phyloP scores from a whole-genome alignment of 2,113 vertebrate species.

The Datnioides undecimradiatus region DNA sequence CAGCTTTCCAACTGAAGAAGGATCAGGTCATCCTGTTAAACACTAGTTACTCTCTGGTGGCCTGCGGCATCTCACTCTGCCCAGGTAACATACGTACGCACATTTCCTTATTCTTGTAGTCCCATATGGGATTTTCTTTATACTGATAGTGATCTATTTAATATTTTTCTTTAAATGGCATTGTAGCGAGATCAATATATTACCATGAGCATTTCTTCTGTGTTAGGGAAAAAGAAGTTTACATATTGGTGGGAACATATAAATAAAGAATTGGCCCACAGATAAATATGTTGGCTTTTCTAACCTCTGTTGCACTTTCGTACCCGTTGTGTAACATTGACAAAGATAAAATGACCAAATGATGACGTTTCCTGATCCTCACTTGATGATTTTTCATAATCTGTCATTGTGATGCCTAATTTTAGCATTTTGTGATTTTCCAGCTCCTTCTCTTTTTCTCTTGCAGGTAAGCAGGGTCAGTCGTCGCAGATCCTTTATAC shows the following conservation, averaged over 20 bases:
- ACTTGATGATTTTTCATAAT: neutral
- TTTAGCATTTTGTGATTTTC: neutral
- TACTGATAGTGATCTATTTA: too few species aligned
- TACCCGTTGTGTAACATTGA: too few species aligned
- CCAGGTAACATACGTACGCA: conserved; percentile 79
- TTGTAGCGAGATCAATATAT: too few species aligned
- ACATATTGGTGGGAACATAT: too few species aligned
- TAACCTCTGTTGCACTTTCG: too few species aligned
- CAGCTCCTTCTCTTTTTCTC: neutral
- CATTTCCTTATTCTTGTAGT: neutral
- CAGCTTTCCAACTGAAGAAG: conserved; percentile 94
- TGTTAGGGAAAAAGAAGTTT: too few species aligned
- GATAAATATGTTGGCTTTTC: too few species aligned
- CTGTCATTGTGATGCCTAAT: neutral
- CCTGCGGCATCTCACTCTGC: conserved; percentile 90
- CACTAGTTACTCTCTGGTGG: conserved; percentile 94
- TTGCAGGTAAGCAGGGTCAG: conserved; percentile 70
- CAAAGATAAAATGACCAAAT: too few species aligned
- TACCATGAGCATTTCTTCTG: too few species aligned
- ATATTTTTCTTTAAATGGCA: too few species aligned
- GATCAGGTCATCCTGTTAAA: conserved; percentile 94
- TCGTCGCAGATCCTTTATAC: conserved; percentile 82
- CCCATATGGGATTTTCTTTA: too few species aligned
- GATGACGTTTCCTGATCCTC: neutral
- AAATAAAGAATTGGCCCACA: too few species aligned